Base-by-base conservation (phyloP, 2,888 invertebrate genomes). In the Drosophila picticornis region DNA sequence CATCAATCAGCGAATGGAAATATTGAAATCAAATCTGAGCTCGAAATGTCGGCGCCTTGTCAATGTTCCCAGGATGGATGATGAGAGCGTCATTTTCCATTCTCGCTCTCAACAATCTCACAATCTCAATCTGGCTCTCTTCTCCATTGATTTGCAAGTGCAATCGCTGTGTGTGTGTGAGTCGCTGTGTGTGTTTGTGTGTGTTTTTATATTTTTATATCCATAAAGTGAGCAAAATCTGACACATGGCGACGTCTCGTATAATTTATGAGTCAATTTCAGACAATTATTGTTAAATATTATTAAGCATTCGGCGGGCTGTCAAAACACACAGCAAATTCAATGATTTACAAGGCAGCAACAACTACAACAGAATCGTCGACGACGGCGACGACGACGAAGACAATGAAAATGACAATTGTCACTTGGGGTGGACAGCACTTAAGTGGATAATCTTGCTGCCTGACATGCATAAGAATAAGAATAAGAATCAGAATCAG, bases 231-330 rank as follows among this genome's bases (percentile, higher is more conserved):
- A 77, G 77, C 75, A 82, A 81, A 81, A 81, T 81, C 81, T 84
- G 81, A 84, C 85, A 84, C 70, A 72, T 83, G 84, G 84, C 88
- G 77, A 60, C 83, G 90, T 88, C 83, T 87, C 84, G 71, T 77
- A 83, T 91, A 91, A 92, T 91, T 91, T 91, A 92, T 92, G 91
- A 89, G 88, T 88, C 91, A 91, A 91, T 91, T 91, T 92, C 90
- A 91, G 83, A 90, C 91, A 91, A 91, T 91, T 90, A 88, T 92
- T 91, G 90, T 91, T 90, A 90, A 92, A 92, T 91, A 91, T 92
- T 91, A 92, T 91, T 91, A 83, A 91, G 91, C 91, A 91, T 90
- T 91, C 91, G 90, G 80, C 87, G 84, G 80, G 78, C 91, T 92
- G 91, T 91, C 91, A 92, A 88, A 91, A 91, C 92, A 91, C 77